Evolutionary conservation across 2,797 vertebrate species (phyloP).

Genomic region (Psittacula echo): DNA sequence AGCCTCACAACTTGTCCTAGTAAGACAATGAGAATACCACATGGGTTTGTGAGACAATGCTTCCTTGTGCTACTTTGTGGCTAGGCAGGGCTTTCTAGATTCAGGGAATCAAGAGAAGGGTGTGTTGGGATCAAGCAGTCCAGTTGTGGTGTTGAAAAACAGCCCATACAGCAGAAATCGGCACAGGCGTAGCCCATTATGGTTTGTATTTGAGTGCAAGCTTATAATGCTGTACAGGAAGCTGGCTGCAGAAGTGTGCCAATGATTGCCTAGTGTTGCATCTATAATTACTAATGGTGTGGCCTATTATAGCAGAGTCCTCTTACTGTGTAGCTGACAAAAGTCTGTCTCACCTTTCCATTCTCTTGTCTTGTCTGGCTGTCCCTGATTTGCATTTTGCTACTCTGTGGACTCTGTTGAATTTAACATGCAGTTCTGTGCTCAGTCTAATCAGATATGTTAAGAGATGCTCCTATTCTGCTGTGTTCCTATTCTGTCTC

Average conservation of each 20-base stretch:
- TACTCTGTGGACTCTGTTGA: not conserved
- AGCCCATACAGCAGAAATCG: not conserved
- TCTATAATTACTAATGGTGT: not conserved
- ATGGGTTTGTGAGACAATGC: not conserved
- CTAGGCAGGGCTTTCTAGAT: not conserved
- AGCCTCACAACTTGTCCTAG: not conserved
- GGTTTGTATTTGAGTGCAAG: not conserved
- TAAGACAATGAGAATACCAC: not conserved
- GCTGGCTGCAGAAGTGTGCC: not conserved
- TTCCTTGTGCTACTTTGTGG: not conserved
- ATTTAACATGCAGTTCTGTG: not conserved
- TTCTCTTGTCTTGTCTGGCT: not conserved
- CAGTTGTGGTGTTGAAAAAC: not conserved
- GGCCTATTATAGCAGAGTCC: not conserved
- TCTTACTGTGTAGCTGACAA: not conserved
- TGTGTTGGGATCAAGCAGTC: not conserved
- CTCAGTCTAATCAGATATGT: not conserved
- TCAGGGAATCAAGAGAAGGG: not conserved
- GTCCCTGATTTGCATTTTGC: not conserved
- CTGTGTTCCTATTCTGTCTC: not conserved
- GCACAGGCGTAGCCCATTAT: not conserved
- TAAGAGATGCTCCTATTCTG: accelerated
- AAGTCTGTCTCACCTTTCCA: not conserved
- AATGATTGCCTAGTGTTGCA: not conserved
- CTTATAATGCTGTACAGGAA: not conserved